These are phyloP conservation scores for Cladopsammia gracilis DNA, from an alignment of 64 coral and sea anemone genomes.

Conservation along the genomic window DNA sequence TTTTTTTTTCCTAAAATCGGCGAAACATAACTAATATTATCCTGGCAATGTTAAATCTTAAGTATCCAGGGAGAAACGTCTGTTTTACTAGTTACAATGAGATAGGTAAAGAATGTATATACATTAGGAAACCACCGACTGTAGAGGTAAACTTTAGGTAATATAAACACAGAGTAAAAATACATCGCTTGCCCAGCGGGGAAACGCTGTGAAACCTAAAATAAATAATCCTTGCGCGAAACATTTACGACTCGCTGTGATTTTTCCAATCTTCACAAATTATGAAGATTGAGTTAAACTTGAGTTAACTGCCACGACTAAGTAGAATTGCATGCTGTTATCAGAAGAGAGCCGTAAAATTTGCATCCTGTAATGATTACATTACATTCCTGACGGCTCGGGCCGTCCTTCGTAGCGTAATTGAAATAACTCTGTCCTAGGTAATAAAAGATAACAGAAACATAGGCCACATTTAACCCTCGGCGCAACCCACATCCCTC, in stretches of 20 bases:
- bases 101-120: too few species aligned
- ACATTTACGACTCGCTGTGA: neutral
- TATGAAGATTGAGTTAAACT: neutral
- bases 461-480: neutral
- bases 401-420: neutral
- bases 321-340: neutral
- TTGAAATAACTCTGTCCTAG: conserved; percentile 35
- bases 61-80: too few species aligned
- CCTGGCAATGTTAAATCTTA: too few species aligned
- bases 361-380: conserved; percentile 10
- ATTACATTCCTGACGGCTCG: conserved; percentile 18
- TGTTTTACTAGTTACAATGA: too few species aligned
- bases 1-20: too few species aligned
- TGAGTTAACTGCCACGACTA: neutral
- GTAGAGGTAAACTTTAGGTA: neutral
- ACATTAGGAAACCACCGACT: too few species aligned
- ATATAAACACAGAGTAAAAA: conserved; percentile 12
- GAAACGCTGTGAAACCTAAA: too few species aligned
- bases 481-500: conserved; percentile 6
- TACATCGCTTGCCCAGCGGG: neutral
- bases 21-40: too few species aligned
- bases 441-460: conserved; percentile 26
- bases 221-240: neutral
- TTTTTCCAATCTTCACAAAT: neutral
- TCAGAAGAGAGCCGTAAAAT: neutral